phyloP scores from a whole-genome alignment of 2,113 vertebrate genomes.

The Erpornis zantholeuca region DNA sequence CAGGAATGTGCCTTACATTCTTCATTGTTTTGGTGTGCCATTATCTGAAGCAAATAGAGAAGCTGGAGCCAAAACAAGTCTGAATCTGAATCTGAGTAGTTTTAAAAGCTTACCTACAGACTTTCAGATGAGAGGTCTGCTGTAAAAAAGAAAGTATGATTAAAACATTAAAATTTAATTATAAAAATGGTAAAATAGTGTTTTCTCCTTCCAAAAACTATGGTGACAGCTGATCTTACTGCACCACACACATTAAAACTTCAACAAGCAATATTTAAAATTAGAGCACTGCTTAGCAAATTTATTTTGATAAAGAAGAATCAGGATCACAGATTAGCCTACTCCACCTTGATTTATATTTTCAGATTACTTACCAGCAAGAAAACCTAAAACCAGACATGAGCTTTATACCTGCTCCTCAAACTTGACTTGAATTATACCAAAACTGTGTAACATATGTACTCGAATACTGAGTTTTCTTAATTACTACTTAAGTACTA shows the following conservation, averaged over 20 bases:
- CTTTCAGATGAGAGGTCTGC: slow-evolving; percentile 74
- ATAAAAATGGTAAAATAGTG: neutral
- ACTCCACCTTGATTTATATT: neutral
- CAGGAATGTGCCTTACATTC: neutral
- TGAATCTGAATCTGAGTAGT: neutral
- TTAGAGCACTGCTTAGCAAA: neutral
- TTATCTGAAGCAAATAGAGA: slow-evolving; percentile 18
- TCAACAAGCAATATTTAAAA: neutral
- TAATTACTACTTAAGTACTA: neutral
- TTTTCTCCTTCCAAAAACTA: neutral
- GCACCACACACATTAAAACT: neutral
- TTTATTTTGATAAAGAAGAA: neutral
- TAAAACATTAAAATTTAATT: neutral
- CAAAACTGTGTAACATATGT: neutral
- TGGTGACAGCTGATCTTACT: neutral
- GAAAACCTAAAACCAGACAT: neutral
- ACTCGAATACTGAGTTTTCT: neutral
- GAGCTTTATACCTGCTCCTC: neutral
- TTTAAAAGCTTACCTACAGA: slow-evolving; percentile 69
- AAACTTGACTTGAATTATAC: neutral
- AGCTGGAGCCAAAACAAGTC: slow-evolving; percentile 16
- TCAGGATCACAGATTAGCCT: neutral
- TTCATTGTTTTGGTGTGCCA: neutral
- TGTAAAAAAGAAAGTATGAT: slow-evolving; percentile 48
- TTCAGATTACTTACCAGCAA: neutral